These are phyloP conservation scores for Pipistrellus pipistrellus DNA, from an alignment of 2,797 vertebrate species.

Conservation along the genomic window DNA sequence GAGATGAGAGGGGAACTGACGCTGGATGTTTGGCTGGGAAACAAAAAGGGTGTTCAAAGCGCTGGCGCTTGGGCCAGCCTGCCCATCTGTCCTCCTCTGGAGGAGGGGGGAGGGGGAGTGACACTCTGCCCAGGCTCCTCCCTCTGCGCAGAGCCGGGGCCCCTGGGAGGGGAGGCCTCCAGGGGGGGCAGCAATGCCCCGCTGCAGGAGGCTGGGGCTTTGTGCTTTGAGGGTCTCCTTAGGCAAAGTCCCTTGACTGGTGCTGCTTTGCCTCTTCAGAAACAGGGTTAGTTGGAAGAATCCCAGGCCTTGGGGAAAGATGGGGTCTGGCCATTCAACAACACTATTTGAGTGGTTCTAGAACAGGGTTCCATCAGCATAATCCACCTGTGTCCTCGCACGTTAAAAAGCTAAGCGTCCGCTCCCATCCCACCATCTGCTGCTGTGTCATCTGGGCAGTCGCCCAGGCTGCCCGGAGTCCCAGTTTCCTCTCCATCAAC, in stretches of 20 bases:
- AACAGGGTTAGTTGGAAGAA: constrained; percentile 53
- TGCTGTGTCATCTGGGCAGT: background rate
- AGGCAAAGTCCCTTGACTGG: background rate
- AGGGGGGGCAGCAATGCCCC: background rate
- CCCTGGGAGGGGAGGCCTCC: background rate
- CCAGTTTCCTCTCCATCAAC: constrained; percentile 4
- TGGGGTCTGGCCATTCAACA: background rate
- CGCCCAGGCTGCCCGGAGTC: background rate
- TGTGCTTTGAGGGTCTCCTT: constrained; percentile 29
- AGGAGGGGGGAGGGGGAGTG: background rate
- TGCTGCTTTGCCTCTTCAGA: constrained; percentile 56
- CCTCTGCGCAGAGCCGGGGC: background rate
- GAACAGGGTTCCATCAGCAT: background rate
- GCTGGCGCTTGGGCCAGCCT: background rate
- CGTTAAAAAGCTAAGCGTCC: background rate
- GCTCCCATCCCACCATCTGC: background rate
- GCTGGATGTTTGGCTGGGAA: constrained; percentile 63
- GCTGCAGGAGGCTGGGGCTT: background rate
- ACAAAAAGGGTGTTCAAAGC: constrained; percentile 79
- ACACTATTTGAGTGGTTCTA: background rate
- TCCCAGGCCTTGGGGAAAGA: background rate
- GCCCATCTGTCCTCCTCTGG: constrained; percentile 80
- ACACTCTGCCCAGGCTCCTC: background rate
- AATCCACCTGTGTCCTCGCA: background rate
- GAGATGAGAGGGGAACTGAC: constrained; percentile 61